A percentile compares a stretch with the other conserved stretches of the same genome.
phyloP scores from a whole-genome alignment of 1,140 invertebrate species.

The Aphelenchoides avenae region DNA sequence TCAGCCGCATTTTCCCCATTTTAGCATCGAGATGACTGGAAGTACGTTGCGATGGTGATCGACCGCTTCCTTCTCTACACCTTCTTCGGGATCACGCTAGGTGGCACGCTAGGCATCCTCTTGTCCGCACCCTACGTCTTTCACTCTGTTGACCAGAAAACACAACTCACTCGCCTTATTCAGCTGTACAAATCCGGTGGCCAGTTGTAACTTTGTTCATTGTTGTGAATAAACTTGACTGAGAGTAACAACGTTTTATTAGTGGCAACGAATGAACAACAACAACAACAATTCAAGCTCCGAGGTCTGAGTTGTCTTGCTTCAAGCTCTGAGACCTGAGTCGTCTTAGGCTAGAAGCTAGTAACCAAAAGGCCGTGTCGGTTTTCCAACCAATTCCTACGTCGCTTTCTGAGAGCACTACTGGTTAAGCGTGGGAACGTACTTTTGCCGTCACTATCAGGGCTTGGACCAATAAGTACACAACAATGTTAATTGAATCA shows the following conservation, averaged over 20 bases:
- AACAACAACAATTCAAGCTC: conserved; percentile 16
- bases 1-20: not conserved
- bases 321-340: no score
- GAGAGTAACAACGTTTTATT: conserved; percentile 3
- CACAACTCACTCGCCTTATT: conserved; percentile 9
- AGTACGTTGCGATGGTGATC: conserved; percentile 86
- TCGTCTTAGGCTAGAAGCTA: no score
- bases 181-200: conserved; percentile 15
- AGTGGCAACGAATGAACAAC: conserved; percentile 1
- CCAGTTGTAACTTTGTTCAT: conserved; percentile 1
- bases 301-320: conserved; percentile 65
- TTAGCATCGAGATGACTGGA: conserved; percentile 56
- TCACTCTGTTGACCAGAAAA: conserved; percentile 68
- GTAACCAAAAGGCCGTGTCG: no score
- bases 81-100: conserved; percentile 96
- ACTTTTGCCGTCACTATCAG: no score
- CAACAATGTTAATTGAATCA: no score
- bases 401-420: no score
- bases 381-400: no score
- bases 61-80: conserved; percentile 91
- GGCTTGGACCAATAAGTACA: no score
- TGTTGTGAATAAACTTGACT: not conserved
- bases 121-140: conserved; percentile 99
- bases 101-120: conserved; percentile 87
- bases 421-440: no score